Evolutionary conservation across 1,140 invertebrate genomes (phyloP), one percentile per base, ranked within the genome.

Genomic region (Adoxophyes honmai): DNA sequence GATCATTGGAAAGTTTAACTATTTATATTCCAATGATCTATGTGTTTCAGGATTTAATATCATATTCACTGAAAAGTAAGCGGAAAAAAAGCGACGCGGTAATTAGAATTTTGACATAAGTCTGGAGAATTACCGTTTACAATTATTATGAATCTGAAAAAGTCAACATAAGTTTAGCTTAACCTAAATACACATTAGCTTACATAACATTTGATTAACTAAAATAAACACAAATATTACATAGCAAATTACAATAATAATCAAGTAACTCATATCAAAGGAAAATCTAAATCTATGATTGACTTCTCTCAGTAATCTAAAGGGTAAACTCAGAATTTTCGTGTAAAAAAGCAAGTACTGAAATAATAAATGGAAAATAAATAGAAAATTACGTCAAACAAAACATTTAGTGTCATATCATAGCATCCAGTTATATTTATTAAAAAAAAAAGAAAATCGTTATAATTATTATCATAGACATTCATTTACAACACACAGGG

Each of bases 81-180:
- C n/a, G n/a, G n/a, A n/a, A n/a, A n/a, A n/a, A n/a, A n/a, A n/a
- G n/a, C n/a, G n/a, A n/a, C n/a, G n/a, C n/a, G n/a, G n/a, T n/a
- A n/a, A n/a, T n/a, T n/a, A n/a, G n/a, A n/a, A n/a, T n/a, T n/a
- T n/a, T n/a, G n/a, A n/a, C n/a, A n/a, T n/a, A n/a, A n/a, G n/a
- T n/a, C n/a, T n/a, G n/a, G n/a, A n/a, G n/a, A n/a, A n/a, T 7
- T 28, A 28, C 18, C 4, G 42, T 28, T 0, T n/a, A 28, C 11
- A 48, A 6, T 28, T 33, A 33, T 48, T 33, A 48, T 5, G 21
- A 6, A 3, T 21, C 18, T 48, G 42, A 48, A 48, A 42, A 44
- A 44, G 42, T 48, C 42, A 48, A 11, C 42, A 48, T 28, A 44
- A 33, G n/a, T 48, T 48, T 48, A 28, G 42, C 42, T 48, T 48